phyloP scores from a whole-genome alignment of 1,140 invertebrate species.

The Lordiphosa stackelbergi region DNA sequence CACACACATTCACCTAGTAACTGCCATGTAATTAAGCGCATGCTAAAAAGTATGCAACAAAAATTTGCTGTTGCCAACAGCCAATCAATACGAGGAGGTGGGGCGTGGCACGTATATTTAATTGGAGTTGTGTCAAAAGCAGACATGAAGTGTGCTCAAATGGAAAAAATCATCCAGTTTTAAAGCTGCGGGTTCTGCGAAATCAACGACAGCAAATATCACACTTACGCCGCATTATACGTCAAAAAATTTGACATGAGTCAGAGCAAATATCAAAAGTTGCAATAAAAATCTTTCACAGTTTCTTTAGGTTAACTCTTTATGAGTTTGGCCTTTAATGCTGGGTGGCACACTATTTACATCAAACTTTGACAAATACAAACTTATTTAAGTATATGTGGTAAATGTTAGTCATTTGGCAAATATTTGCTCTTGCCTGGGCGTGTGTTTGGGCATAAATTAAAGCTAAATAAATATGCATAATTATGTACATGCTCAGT shows the following conservation, averaged over 20 bases:
- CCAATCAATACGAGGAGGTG: slow-evolving; percentile 57
- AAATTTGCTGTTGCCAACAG: slow-evolving; percentile 40
- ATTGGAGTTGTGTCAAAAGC: slow-evolving; percentile 58
- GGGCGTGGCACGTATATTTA: slow-evolving; percentile 52
- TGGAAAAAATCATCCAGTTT: slow-evolving; percentile 29
- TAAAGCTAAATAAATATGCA: slow-evolving; percentile 38
- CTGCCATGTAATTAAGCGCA: slow-evolving; percentile 69
- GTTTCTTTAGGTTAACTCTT: too few relatives aligned
- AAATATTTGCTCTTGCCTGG: slow-evolving; percentile 44
- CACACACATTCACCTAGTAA: slow-evolving; percentile 26
- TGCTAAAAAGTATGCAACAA: slow-evolving; percentile 70
- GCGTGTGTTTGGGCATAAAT: slow-evolving; percentile 41
- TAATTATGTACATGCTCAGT: slow-evolving; percentile 13
- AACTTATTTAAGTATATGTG: slow-evolving; percentile 2
- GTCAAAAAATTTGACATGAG: too few relatives aligned
- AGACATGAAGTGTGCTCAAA: slow-evolving; percentile 38
- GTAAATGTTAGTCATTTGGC: slow-evolving; percentile 45
- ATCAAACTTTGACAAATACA: slow-evolving; percentile 15
- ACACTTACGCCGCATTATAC: slow-evolving; percentile 40
- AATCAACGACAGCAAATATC: slow-evolving; percentile 37
- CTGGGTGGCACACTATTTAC: neutral
- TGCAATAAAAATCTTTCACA: too few relatives aligned
- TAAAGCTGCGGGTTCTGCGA: slow-evolving; percentile 25
- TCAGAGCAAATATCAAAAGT: too few relatives aligned
- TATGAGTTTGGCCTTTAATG: too few relatives aligned